These are phyloP conservation scores for Brachyopa scutellaris DNA, from an alignment of 2,888 invertebrate genomes.

Conservation along the genomic window DNA sequence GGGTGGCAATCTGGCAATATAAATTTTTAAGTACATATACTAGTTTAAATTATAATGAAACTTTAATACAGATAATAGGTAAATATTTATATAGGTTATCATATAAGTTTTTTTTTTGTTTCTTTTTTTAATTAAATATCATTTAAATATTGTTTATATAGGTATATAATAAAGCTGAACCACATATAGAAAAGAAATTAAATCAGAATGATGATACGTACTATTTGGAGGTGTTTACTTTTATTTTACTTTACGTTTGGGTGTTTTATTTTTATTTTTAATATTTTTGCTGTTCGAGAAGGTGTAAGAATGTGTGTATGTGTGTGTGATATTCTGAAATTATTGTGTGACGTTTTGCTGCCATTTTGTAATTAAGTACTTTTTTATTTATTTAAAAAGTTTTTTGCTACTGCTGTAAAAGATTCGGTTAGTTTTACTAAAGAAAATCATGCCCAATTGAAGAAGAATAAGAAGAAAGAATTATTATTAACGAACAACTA, in stretches of 20 bases:
- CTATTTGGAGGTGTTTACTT: conserved; percentile 64
- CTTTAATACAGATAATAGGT: conserved; percentile 61
- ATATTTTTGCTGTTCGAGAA: conserved; percentile 50
- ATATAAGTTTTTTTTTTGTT: conserved; percentile 48
- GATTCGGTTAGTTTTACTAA: conserved; percentile 1
- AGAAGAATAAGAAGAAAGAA: conserved; percentile 1
- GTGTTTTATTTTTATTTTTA: conserved; percentile 35
- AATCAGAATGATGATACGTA: conserved; percentile 81
- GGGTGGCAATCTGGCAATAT: conserved; percentile 15
- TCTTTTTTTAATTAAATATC: conserved; percentile 16
- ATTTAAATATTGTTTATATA: conserved; percentile 49
- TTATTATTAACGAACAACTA: background rate
- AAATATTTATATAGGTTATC: conserved; percentile 59
- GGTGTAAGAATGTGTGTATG: conserved; percentile 16
- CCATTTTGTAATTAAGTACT: conserved; percentile 27
- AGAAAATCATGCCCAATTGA: conserved; percentile 44
- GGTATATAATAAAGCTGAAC: conserved; percentile 81
- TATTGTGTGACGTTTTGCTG: conserved; percentile 36
- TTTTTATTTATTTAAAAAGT: conserved; percentile 4
- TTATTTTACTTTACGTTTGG: conserved; percentile 31
- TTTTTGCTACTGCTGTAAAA: conserved; percentile 17
- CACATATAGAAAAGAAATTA: conserved; percentile 82
- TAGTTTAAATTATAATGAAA: conserved; percentile 50
- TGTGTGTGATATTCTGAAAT: conserved; percentile 6
- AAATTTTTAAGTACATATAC: conserved; percentile 26